Base-by-base conservation (phyloP, 2,888 invertebrate genomes). In the Ptilodon capucinus region DNA sequence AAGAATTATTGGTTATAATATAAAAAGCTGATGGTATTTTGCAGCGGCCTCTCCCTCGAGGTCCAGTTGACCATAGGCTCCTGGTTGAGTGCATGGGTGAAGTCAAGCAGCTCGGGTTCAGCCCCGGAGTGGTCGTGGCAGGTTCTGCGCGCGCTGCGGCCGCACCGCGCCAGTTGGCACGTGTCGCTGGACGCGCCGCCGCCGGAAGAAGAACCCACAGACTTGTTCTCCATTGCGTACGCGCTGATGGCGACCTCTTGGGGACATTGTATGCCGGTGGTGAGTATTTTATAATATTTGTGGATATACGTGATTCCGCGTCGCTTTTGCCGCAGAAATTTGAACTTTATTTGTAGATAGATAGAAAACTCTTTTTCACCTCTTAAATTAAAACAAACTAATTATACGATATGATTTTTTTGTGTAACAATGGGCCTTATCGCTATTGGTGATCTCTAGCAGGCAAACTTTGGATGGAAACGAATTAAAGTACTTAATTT, bases 251-350 rank as follows among this genome's bases (percentile, higher is more conserved):
- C 84, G 0, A 79, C 73, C 0, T 72, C 81, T 0, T 89, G 89
- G 87, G 91, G 91, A 35, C 86, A 90, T 60, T 84, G 77, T 21
- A 69, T 91, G 51, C 91, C 91, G 0, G 47, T 87, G 72, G 90
- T 89, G n/a, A 75, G 81, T 67, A 8, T 28, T 28, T 3, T n/a
- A n/a, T n/a, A n/a, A n/a, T n/a, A n/a, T n/a, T n/a, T n/a, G n/a
- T n/a, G n/a, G n/a, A n/a, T n/a, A n/a, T n/a, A n/a, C n/a, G n/a
- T n/a, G n/a, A n/a, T n/a, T n/a, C n/a, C n/a, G n/a, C n/a, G n/a
- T n/a, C n/a, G n/a, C n/a, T n/a, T n/a, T n/a, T n/a, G n/a, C n/a
- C n/a, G n/a, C n/a, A n/a, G n/a, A n/a, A n/a, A n/a, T n/a, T n/a
- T n/a, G n/a, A n/a, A n/a, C n/a, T n/a, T n/a, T n/a, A n/a, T n/a